Evolutionary conservation across 2,888 invertebrate genomes (phyloP).

Genomic region (Abrostola tripartita): DNA sequence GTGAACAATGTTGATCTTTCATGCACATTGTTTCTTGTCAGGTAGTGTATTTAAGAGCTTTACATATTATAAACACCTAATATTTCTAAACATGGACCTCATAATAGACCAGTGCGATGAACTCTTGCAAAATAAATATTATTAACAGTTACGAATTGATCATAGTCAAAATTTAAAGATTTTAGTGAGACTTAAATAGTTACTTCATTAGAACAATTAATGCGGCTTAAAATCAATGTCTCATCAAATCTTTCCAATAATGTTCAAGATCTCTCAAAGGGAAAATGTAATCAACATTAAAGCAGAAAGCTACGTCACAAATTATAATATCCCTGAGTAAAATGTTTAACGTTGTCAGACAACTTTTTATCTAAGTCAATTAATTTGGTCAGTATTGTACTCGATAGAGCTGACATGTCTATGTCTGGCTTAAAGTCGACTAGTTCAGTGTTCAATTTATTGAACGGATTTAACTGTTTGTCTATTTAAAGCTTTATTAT

Average conservation of each 20-base stretch:
- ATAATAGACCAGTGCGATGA: too few species aligned
- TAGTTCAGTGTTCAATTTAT: constrained; percentile 31
- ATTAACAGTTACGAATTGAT: too few species aligned
- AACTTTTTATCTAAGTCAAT: constrained; percentile 55
- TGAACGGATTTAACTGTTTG: constrained; percentile 34
- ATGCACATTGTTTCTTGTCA: too few species aligned
- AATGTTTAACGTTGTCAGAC: constrained; percentile 53
- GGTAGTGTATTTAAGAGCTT: too few species aligned
- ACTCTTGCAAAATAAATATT: too few species aligned
- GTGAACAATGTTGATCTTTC: too few species aligned
- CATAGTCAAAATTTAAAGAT: too few species aligned
- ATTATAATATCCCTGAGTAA: constrained; percentile 54
- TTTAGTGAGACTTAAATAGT: background rate
- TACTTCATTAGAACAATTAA: constrained; percentile 3
- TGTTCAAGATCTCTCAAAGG: constrained; percentile 42
- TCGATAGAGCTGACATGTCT: constrained; percentile 37
- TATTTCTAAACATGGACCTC: too few species aligned
- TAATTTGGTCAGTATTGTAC: constrained; percentile 45
- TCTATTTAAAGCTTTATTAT: constrained; percentile 25
- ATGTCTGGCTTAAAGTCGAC: constrained; percentile 28
- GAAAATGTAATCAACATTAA: constrained; percentile 56
- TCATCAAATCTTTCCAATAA: constrained; percentile 45
- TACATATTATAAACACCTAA: too few species aligned
- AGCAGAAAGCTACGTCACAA: constrained; percentile 56
- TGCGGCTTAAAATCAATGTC: constrained; percentile 28